Percentiles rank a stretch among this genome's conserved stretches.
These are phyloP conservation scores for Acanthosepion lycidas DNA, from an alignment of 2,888 invertebrate species.

Conservation along the genomic window DNA sequence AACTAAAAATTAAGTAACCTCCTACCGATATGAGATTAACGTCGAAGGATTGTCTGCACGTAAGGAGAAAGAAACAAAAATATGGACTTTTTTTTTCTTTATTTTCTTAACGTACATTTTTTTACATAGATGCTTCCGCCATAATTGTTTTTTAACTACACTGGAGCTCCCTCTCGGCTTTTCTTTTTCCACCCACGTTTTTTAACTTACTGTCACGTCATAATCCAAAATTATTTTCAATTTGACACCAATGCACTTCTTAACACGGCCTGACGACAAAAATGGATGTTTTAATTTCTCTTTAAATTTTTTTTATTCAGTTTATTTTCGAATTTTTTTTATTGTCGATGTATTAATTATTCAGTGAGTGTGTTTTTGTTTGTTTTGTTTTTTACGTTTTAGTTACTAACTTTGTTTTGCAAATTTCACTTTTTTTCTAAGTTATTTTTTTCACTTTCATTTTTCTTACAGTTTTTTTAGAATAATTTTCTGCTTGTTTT, in stretches of 20 bases:
- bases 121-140: background rate
- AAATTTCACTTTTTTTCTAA: background rate
- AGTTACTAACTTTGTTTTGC: too few species aligned
- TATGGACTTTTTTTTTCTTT: background rate
- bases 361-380: background rate
- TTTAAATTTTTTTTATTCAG: background rate
- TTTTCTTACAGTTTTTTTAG: background rate
- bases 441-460: background rate
- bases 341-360: background rate
- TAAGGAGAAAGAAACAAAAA: background rate
- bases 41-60: background rate
- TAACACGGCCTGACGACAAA: background rate
- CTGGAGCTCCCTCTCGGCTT: background rate
- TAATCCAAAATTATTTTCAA: background rate
- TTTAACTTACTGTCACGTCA: background rate
- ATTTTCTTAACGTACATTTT: too few species aligned
- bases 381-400: background rate
- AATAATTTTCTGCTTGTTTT: background rate
- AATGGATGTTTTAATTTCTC: background rate
- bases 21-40: too few species aligned
- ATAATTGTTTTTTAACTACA: background rate
- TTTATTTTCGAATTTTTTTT: background rate
- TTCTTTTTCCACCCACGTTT: background rate
- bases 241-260: conserved; percentile 33
- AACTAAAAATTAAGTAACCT: background rate